phyloP scores from a whole-genome alignment of 1,140 invertebrate genomes.

The Bacillus rossius region DNA sequence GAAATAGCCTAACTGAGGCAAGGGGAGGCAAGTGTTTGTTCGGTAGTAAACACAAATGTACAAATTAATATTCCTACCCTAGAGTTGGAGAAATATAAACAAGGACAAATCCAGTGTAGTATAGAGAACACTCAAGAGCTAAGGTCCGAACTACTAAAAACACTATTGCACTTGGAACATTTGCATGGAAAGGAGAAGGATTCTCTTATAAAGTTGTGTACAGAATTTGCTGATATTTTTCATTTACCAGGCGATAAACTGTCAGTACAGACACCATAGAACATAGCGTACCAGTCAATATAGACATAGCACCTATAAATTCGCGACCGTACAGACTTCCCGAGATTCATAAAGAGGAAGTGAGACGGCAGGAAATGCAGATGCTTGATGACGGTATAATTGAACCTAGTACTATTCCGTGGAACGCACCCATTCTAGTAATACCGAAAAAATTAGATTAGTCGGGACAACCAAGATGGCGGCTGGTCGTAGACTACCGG shows the following conservation, averaged over 20 bases:
- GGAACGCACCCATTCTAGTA: slow-evolving; percentile 22
- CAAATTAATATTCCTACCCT: too few species aligned
- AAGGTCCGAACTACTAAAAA: too few species aligned
- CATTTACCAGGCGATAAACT: slow-evolving; percentile 9
- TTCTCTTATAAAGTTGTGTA: too few species aligned
- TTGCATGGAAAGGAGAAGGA: too few species aligned
- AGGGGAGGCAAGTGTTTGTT: too few species aligned
- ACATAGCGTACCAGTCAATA: background rate
- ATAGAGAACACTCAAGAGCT: too few species aligned
- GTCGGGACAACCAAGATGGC: slow-evolving; percentile 16
- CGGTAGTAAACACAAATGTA: too few species aligned
- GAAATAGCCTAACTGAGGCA: too few species aligned
- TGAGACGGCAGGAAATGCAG: slow-evolving; percentile 7
- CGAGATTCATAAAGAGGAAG: background rate
- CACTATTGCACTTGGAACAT: too few species aligned
- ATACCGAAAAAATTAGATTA: slow-evolving; percentile 21
- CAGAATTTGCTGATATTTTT: too few species aligned
- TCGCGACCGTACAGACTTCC: background rate
- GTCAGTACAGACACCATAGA: background rate
- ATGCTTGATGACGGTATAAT: slow-evolving; percentile 21
- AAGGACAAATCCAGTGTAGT: too few species aligned
- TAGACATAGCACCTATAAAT: background rate
- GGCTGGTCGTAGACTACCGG: slow-evolving; percentile 22
- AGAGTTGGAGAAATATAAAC: too few species aligned
- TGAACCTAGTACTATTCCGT: slow-evolving; percentile 20